Conservation (phyloP, 1,140 invertebrate genomes). For the Drosophila prosaltans region DNA sequence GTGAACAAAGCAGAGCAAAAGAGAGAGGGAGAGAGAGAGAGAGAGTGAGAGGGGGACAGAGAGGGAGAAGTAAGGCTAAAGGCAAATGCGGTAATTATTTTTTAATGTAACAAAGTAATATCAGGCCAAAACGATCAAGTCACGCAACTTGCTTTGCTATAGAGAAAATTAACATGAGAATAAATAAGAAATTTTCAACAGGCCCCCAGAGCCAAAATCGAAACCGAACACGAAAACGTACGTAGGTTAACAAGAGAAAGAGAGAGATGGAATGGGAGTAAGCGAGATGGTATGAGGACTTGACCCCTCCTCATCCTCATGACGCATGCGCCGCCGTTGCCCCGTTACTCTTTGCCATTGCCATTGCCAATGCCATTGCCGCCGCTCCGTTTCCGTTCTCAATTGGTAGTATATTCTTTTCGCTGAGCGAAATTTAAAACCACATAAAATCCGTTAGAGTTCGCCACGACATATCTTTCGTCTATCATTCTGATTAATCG, state of each 20-base stretch:
- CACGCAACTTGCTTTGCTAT: constrained; percentile 65
- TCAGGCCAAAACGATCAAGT: constrained; percentile 82
- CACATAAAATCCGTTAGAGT: constrained; percentile 37
- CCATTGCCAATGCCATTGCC: neutral
- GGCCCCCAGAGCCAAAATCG: constrained; percentile 58
- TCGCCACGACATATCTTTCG: constrained; percentile 3
- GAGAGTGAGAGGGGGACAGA: neutral
- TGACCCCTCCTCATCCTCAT: constrained; percentile 36
- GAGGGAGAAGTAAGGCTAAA: constrained; percentile 47
- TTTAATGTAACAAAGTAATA: constrained; percentile 83
- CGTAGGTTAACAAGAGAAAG: constrained; percentile 15
- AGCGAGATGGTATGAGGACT: constrained; percentile 28
- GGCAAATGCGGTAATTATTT: constrained; percentile 82
- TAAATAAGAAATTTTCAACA: constrained; percentile 81
- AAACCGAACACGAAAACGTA: constrained; percentile 66
- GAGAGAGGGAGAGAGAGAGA: no score
- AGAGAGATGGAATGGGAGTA: neutral
- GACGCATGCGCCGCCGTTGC: constrained; percentile 40
- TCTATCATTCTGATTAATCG: constrained; percentile 64
- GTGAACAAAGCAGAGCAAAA: no score
- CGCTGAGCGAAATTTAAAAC: constrained; percentile 46
- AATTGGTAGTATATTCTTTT: constrained; percentile 47
- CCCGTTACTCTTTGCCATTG: no score
- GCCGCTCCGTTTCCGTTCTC: constrained; percentile 43
- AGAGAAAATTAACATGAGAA: constrained; percentile 76